Base-by-base conservation (phyloP, 2,113 vertebrate genomes). In the Anhinga anhinga region DNA sequence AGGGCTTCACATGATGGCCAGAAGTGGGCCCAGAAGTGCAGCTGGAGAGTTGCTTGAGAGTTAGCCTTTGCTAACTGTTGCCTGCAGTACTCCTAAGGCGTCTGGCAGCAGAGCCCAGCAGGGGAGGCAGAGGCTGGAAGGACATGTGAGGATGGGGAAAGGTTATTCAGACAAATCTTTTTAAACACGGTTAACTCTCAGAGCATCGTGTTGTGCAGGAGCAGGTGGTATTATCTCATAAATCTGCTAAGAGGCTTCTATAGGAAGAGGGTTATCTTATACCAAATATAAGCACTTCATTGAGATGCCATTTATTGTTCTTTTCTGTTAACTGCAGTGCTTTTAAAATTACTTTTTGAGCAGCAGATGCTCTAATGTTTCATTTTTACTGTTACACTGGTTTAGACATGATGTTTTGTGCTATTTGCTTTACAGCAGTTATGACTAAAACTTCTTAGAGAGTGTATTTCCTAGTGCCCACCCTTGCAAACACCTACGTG, bases 331-430 rank as follows among this genome's bases (percentile, higher is more conserved):
- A 49, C 59, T 67, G 26, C n/a, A 44, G 47, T 74, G 59, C 18
- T 79, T 84, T 67, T 66, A 29, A 49, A 21, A 44, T 20, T 56
- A 9, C 32, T 58, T 71, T 70, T 58, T 52, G 45, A 59, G 44
- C 52, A 66, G 38, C 44, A 66, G 38, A n/a, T 55, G 30, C 18
- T 84, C n/a, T 47, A 23, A 19, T 30, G 47, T 72, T 93, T 73
- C 22, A 38, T 81, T 81, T 70, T 23, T n/a, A 55, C 45, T 69
- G 40, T 81, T 76, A n/a, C 10, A 26, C 32, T 74, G 19, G 13
- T 63, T 58, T 67, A 2, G 61, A 61, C 27, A 50, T 0, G 0
- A 15, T 34, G 42, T 74, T 62, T 81, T 49, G 10, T 0, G 1
- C 32, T 23, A 17, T n/a, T 70, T 13, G 26, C 30, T 73, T 82